Base-by-base conservation (phyloP, 1,140 invertebrate genomes). In the Ctenoplectra terminalis region DNA sequence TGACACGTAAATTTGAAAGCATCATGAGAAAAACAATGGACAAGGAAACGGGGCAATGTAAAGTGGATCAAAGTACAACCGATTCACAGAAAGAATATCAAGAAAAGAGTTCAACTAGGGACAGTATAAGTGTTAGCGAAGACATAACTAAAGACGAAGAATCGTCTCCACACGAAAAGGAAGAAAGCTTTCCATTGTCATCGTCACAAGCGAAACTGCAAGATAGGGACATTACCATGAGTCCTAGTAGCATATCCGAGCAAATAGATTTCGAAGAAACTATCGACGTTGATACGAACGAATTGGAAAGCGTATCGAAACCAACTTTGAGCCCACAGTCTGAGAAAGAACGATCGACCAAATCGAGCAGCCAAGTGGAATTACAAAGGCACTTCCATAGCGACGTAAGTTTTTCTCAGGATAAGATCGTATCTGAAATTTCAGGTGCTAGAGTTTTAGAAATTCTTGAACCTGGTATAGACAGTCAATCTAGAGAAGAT, bases 171-270 rank as follows among this genome's bases (percentile, higher is more conserved):
- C 86, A 86, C 0, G 91, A 92, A 9, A 87, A 79, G 56, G 91
- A 93, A 43, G 90, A 91, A 7, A 93, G 89, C 48, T 82, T 81
- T 0, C 73, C 84, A 17, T 82, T 87, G 8, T 92, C 90, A 1
- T 90, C 86, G 8, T 91, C 87, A 3, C 88, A 90, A 43, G 83
- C 69, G 0, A 91, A 84, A 79, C 37, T 91, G 0, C 83, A 87
- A 0, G 92, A 93, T 2, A 85, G 88, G 76, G 92, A 93, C 72
- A 90, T 92, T 2, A 92, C 92, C 13, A 85, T 92, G 70, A 93
- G 92, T 72, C 90, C 92, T 0, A 93, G 91, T 43, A 94, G 91
- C 75, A 91, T 92, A 60, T 93, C 92, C 20, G 92, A 93, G 26
- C 90, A 90, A 40, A 88, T 91, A 40, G 92, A 92, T 17, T 67